These are phyloP conservation scores for Cinclus mexicanus DNA, from an alignment of 2,113 vertebrate species.

Conservation along the genomic window DNA sequence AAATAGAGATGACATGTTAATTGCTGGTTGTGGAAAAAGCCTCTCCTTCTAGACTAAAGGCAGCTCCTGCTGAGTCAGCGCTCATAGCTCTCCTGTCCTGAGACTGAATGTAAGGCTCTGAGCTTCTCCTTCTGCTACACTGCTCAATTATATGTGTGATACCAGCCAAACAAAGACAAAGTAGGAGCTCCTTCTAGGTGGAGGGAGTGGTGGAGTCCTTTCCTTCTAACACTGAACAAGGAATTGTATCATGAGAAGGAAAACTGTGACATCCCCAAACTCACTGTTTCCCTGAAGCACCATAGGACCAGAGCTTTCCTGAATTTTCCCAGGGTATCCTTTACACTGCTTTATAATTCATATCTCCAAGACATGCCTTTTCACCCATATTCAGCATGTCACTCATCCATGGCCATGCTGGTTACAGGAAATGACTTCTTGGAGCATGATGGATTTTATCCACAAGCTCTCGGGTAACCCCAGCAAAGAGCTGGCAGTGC, in stretches of 20 bases:
- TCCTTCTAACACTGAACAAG: background rate
- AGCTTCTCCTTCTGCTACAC: background rate
- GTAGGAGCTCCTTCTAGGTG: background rate
- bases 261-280: background rate
- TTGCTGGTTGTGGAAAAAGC: background rate
- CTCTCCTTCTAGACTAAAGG: background rate
- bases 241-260: background rate
- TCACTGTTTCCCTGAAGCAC: background rate
- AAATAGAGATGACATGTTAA: background rate
- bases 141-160: background rate
- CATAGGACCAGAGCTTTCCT: background rate
- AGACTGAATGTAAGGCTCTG: background rate
- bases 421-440: background rate
- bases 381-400: background rate
- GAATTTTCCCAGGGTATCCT: background rate
- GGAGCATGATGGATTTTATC: background rate
- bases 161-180: background rate
- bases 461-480: background rate
- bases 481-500: background rate
- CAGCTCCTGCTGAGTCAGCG: background rate
- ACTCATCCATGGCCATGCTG: background rate
- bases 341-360: background rate
- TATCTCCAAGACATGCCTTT: background rate
- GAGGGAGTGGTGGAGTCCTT: background rate
- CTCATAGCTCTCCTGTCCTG: background rate